Evolutionary conservation across 2,797 vertebrate genomes (phyloP).

Genomic region (Tragopan temminckii): DNA sequence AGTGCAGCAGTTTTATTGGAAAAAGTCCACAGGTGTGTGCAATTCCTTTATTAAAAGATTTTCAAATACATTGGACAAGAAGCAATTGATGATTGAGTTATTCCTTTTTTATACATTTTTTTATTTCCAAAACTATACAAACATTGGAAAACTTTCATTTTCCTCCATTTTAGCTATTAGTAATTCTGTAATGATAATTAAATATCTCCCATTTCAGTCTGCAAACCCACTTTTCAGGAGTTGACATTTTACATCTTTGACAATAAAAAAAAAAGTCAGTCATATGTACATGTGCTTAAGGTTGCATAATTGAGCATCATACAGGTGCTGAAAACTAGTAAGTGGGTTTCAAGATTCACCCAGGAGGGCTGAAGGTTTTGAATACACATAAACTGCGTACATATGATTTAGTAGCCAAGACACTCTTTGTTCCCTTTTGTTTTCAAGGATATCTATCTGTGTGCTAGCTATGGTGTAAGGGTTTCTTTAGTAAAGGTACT

Average conservation of each 20-base stretch:
- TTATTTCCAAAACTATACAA: constrained; percentile 81
- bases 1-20: constrained; percentile 94
- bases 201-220: constrained; percentile 78
- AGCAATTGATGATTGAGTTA: constrained; percentile 77
- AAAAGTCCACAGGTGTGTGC: constrained; percentile 93
- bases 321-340: constrained; percentile 69
- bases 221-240: constrained; percentile 75
- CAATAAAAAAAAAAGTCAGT: constrained; percentile 74
- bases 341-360: constrained; percentile 73
- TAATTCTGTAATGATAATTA: constrained; percentile 82
- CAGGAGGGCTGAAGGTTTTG: constrained; percentile 42
- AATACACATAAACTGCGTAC: constrained; percentile 51
- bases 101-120: constrained; percentile 83
- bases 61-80: constrained; percentile 83
- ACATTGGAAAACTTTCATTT: constrained; percentile 74
- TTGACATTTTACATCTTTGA: constrained; percentile 67
- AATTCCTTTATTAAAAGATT: constrained; percentile 91
- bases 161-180: constrained; percentile 52
- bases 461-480: constrained; percentile 20
- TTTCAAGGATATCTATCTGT: constrained; percentile 51
- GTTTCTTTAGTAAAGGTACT: constrained; percentile 53
- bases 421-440: constrained; percentile 19
- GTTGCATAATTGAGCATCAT: constrained; percentile 77
- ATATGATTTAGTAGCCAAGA: constrained; percentile 59
- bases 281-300: constrained; percentile 89